Evolutionary conservation across 2,888 invertebrate species (phyloP), one percentile per base, ranked within the genome.

Genomic region (Omphaloscelis lunosa): DNA sequence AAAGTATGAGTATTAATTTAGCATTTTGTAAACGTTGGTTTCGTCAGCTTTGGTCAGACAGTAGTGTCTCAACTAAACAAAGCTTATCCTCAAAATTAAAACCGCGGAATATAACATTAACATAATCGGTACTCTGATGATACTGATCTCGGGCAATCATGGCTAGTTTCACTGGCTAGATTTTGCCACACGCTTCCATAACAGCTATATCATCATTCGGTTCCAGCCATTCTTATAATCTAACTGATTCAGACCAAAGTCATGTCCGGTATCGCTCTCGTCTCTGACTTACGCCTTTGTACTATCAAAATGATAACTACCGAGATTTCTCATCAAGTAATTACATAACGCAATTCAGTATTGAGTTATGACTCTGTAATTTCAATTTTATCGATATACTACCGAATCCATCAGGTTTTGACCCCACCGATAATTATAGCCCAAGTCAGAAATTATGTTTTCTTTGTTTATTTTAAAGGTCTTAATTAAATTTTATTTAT

Each of bases 311-410:
- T 72, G 74, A 86, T 84, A 84, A 84, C 69, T 78, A 73, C 77
- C 34, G 77, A 76, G 77, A 85, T 89, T 88, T 88, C 86, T 84
- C 87, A 89, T 89, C 84, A 89, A 87, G 85, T 88, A 89, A 88
- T 92, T 91, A 87, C 86, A 87, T 86, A 91, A 90, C 72, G 48
- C 63, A 75, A 76, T 67, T 71, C 79, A 75, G 77, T 70, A 83
- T 66, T 83, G 85, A 87, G 56, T 86, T 86, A 87, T 87, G 86
- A 85, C 83, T 79, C 86, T 72, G 77, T 91, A 91, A 92, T 92
- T 92, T 87, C 91, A 86, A 87, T 85, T 87, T 89, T 90, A 91
- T 90, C 88, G 88, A 83, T 78, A 79, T 77, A 87, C 89, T 90
- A 89, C 89, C 80, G 89, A 88, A 89, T 87, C 77, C 89, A 87